Conservation (phyloP, 2,797 vertebrate species). For the Macrochelys suwanniensis region DNA sequence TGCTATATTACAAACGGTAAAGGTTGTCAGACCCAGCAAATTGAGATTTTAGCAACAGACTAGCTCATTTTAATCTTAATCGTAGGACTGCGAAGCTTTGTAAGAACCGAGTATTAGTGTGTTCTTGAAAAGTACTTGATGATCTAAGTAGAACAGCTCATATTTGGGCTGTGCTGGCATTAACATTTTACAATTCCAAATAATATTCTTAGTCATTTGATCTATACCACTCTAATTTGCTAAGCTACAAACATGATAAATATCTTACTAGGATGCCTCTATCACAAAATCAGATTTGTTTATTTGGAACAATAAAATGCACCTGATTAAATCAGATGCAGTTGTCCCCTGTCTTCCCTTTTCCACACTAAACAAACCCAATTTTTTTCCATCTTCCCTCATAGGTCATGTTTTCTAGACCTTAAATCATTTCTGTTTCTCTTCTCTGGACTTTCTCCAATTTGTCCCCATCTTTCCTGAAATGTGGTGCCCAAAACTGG, state of each 20-base stretch:
- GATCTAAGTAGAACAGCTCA: background rate
- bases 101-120: constrained; percentile 7
- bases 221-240: background rate
- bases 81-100: background rate
- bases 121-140: constrained; percentile 32
- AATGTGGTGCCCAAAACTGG: background rate
- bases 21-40: background rate
- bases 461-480: background rate
- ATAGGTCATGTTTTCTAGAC: background rate
- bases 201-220: constrained; percentile 2
- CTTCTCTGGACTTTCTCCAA: background rate
- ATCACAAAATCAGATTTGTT: background rate
- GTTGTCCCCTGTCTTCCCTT: background rate
- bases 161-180: background rate
- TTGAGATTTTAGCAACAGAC: constrained; percentile 39
- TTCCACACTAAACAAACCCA: background rate
- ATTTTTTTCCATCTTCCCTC: too few species aligned
- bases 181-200: background rate
- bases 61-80: constrained; percentile 60
- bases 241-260: constrained; percentile 27
- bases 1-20: background rate
- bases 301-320: background rate
- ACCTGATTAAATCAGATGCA: background rate
- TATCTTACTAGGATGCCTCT: background rate
- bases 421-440: background rate